Base-by-base conservation (phyloP, 2,113 vertebrate species). In the Ptychochromis oligacanthus region DNA sequence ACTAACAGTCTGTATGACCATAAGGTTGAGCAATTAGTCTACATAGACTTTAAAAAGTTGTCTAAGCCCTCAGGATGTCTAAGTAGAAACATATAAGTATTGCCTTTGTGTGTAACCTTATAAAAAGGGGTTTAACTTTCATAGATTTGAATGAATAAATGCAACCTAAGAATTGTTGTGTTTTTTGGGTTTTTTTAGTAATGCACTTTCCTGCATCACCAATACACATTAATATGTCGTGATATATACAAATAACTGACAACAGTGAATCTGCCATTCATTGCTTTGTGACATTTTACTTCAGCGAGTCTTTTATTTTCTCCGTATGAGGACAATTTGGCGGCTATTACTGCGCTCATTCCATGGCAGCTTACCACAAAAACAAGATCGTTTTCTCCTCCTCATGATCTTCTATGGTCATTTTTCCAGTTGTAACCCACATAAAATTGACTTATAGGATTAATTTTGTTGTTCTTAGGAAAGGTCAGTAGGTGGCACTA, bases 101-200 rank as follows among this genome's bases (percentile, higher is more conserved):
- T 46, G n/a, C 36, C 10, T 79, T 24, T 34, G 77, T 34, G 18
- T 72, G 20, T 36, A 31, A 60, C n/a, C 24, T 26, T 4, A 60
- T 60, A 77, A 59, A 49, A 46, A 77, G 10, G 67, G 67, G 26
- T 54, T 54, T 72, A 72, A 72, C 67, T n/a, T 72, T 72, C 67
- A 52, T 72, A 54, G 54, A 31, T 72, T 3, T 72, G 46, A 72
- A 52, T 46, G 52, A 67, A 54, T 18, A 54, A 52, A 72, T 52
- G 11, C 46, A 72, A 52, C 49, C 46, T 17, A 52, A 72, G 6
- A 72, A 17, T 11, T 52, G 11, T n/a, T n/a, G n/a, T n/a, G n/a
- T n/a, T n/a, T n/a, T n/a, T n/a, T n/a, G n/a, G n/a, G n/a, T 34
- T n/a, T 54, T 54, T 72, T 72, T 34, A 31, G 26, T 31, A 72